These are phyloP conservation scores for Zosterops borbonicus DNA, from an alignment of 2,113 vertebrate genomes.

Conservation along the genomic window DNA sequence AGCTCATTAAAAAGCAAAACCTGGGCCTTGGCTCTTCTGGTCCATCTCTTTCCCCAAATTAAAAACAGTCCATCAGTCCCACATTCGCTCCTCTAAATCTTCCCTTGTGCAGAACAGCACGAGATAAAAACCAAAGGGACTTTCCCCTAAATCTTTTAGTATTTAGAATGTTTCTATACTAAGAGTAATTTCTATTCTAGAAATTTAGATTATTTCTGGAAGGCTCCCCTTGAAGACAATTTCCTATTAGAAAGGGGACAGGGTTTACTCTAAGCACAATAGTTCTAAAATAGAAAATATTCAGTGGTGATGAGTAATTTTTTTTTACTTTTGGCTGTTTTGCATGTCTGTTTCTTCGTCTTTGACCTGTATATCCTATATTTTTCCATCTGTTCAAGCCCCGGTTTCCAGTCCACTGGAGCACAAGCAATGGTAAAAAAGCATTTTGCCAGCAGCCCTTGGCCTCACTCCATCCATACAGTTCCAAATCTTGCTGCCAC, in stretches of 20 bases:
- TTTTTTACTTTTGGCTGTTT: not conserved
- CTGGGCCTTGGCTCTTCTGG: not conserved
- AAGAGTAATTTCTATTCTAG: too few species aligned
- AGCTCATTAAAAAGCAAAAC: constrained; percentile 17
- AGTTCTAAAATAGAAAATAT: not conserved
- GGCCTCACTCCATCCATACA: not conserved
- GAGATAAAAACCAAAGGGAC: not conserved
- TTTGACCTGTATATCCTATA: constrained; percentile 41
- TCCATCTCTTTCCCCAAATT: constrained; percentile 1
- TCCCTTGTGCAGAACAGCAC: not conserved
- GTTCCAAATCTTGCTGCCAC: not conserved
- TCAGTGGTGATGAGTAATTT: not conserved
- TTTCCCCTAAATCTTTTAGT: not conserved
- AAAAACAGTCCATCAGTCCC: constrained; percentile 13
- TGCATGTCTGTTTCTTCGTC: not conserved
- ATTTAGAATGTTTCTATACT: not conserved
- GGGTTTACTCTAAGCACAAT: not conserved
- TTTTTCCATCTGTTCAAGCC: constrained; percentile 71
- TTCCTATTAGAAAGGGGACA: not conserved
- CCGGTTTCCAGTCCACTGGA: constrained; percentile 67
- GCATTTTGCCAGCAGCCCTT: constrained; percentile 54
- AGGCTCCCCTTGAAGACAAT: not conserved
- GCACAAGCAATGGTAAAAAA: constrained; percentile 66
- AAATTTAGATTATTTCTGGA: not conserved
- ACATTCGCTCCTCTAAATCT: not conserved